These are phyloP conservation scores for Drosophila arawakana DNA, from an alignment of 1,140 invertebrate genomes.

Conservation along the genomic window DNA sequence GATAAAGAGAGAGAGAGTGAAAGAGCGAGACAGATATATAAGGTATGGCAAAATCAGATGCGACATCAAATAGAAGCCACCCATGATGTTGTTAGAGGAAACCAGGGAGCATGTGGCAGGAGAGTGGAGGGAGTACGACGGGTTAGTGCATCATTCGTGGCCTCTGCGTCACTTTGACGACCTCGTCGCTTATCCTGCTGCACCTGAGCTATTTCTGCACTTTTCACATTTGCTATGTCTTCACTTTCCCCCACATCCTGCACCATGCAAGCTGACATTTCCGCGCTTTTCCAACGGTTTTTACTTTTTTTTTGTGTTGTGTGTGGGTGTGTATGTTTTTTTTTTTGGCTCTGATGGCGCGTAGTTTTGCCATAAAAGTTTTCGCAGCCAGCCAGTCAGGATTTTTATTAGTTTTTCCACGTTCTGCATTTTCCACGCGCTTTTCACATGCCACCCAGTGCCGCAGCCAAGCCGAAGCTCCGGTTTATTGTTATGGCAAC, in stretches of 20 bases:
- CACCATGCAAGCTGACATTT: slow-evolving; percentile 29
- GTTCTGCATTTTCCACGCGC: slow-evolving; percentile 74
- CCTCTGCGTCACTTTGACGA: slow-evolving; percentile 63
- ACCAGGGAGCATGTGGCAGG: not conserved
- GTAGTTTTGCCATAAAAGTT: slow-evolving; percentile 80
- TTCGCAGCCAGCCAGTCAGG: slow-evolving; percentile 71
- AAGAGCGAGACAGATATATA: not conserved
- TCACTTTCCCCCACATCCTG: not conserved
- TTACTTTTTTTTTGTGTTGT: slow-evolving; percentile 17
- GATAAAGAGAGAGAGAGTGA: not conserved
- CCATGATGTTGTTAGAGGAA: not conserved
- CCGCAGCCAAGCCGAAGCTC: slow-evolving; percentile 69
- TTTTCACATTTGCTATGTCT: slow-evolving; percentile 73
- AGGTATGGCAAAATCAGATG: slow-evolving; percentile 53
- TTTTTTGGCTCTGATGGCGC: slow-evolving; percentile 64
- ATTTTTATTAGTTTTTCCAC: slow-evolving; percentile 81
- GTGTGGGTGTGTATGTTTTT: not conserved
- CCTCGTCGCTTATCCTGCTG: slow-evolving; percentile 67
- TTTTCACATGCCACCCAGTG: slow-evolving; percentile 69
- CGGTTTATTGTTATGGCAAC: slow-evolving; percentile 82
- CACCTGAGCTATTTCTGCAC: slow-evolving; percentile 79
- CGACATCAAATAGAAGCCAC: slow-evolving; percentile 29
- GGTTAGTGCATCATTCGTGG: slow-evolving; percentile 21
- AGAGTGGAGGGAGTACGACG: not conserved
- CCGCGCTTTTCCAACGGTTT: slow-evolving; percentile 44